Evolutionary conservation across 1,140 invertebrate species (phyloP).

Genomic region (Magallana gigas): DNA sequence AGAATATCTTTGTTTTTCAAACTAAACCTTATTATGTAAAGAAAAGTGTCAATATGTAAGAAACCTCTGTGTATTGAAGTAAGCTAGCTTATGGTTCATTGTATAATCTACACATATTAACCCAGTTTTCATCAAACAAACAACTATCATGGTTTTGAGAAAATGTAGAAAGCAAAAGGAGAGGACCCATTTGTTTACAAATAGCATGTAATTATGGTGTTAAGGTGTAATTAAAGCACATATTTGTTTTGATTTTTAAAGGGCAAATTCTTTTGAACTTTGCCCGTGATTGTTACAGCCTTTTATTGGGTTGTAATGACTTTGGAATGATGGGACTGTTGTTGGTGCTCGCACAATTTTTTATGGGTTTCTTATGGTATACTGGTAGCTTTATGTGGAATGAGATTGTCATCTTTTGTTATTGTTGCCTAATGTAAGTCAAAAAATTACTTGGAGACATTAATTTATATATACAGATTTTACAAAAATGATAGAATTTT

Average conservation of each 20-base stretch:
- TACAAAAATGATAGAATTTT: too few species aligned
- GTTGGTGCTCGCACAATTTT: background rate
- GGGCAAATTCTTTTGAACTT: constrained; percentile 28
- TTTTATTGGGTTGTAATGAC: background rate
- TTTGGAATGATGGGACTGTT: background rate
- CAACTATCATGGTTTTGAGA: background rate
- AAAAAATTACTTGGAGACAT: too few species aligned
- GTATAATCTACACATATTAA: background rate
- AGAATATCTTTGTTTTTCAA: too few species aligned
- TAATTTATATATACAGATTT: too few species aligned
- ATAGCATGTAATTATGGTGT: constrained; percentile 24
- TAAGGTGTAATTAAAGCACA: background rate
- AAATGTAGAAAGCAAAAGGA: background rate
- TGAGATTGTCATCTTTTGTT: background rate
- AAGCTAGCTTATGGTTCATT: too few species aligned
- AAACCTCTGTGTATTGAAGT: too few species aligned
- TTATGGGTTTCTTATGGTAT: too few species aligned
- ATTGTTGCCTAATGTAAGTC: too few species aligned
- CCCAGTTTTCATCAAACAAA: background rate
- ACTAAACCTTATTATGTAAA: too few species aligned
- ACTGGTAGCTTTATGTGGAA: background rate
- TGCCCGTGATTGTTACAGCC: background rate
- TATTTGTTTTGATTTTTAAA: constrained; percentile 31
- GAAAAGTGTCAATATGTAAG: too few species aligned
- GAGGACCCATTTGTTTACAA: constrained; percentile 3